Evolutionary conservation across 1,140 invertebrate species (phyloP).

Genomic region (Aradophagus sp.): DNA sequence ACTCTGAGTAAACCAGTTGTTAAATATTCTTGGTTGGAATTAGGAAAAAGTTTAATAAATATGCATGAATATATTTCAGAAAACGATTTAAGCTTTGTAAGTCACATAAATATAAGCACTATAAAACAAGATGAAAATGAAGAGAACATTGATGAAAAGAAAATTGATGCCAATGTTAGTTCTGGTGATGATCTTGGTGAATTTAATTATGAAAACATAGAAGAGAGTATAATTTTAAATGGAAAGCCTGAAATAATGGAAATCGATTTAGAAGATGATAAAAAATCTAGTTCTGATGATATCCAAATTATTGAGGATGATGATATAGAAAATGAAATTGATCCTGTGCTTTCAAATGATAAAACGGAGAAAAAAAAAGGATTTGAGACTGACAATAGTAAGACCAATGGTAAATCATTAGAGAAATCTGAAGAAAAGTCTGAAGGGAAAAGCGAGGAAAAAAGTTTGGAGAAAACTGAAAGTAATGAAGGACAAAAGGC

Average conservation of each 20-base stretch:
- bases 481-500: constrained; percentile 76
- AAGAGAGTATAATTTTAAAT: constrained; percentile 56
- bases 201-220: constrained; percentile 61
- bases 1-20: constrained; percentile 78
- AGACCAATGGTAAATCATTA: constrained; percentile 49
- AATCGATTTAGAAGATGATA: constrained; percentile 64
- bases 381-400: constrained; percentile 20
- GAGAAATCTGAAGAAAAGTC: constrained; percentile 57
- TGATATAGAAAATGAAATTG: constrained; percentile 58
- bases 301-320: constrained; percentile 69
- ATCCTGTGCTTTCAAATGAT: constrained; percentile 33
- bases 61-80: constrained; percentile 81
- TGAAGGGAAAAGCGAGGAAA: constrained; percentile 67
- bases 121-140: constrained; percentile 55
- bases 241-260: constrained; percentile 55
- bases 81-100: constrained; percentile 73
- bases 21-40: constrained; percentile 79
- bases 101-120: constrained; percentile 30
- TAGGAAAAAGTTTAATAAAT: constrained; percentile 80
- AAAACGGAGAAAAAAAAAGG: constrained; percentile 39
- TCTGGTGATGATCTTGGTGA: constrained; percentile 41
- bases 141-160: constrained; percentile 39
- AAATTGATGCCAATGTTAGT: constrained; percentile 22
- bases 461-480: constrained; percentile 23
- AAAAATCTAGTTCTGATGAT: constrained; percentile 66